phyloP scores from a whole-genome alignment of 2,113 vertebrate genomes.

The Erythrolamprus reginae region DNA sequence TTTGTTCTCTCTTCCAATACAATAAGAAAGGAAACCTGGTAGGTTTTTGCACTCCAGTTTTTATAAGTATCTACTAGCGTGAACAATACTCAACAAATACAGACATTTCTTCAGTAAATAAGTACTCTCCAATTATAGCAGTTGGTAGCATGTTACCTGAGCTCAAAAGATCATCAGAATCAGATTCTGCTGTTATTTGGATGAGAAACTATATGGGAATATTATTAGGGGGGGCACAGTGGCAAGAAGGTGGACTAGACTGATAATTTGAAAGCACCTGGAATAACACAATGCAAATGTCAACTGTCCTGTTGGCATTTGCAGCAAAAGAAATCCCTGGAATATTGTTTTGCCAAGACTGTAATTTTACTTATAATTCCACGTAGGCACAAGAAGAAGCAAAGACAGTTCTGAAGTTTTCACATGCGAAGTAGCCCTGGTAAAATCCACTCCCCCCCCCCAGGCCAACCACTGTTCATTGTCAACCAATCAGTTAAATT shows the following conservation, averaged over 20 bases:
- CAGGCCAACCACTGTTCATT: neutral
- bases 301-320: neutral
- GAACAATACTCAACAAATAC: neutral
- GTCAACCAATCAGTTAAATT: neutral
- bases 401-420: neutral
- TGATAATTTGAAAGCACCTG: neutral
- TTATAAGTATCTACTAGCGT: neutral
- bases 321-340: neutral
- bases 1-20: neutral
- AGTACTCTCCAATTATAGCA: neutral
- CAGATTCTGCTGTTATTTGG: neutral
- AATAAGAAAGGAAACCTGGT: neutral
- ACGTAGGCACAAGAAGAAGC: neutral
- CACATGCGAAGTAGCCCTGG: neutral
- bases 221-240: neutral
- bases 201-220: neutral
- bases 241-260: neutral
- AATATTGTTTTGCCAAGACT: neutral
- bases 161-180: neutral
- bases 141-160: neutral
- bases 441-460: neutral
- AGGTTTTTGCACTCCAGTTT: neutral
- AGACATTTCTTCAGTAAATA: slow-evolving; percentile 10
- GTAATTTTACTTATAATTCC: neutral
- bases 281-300: neutral